Percentiles rank a stretch among this genome's conserved stretches.
These are phyloP conservation scores for Drosophila paranaensis DNA, from an alignment of 2,888 invertebrate species.

Conservation along the genomic window DNA sequence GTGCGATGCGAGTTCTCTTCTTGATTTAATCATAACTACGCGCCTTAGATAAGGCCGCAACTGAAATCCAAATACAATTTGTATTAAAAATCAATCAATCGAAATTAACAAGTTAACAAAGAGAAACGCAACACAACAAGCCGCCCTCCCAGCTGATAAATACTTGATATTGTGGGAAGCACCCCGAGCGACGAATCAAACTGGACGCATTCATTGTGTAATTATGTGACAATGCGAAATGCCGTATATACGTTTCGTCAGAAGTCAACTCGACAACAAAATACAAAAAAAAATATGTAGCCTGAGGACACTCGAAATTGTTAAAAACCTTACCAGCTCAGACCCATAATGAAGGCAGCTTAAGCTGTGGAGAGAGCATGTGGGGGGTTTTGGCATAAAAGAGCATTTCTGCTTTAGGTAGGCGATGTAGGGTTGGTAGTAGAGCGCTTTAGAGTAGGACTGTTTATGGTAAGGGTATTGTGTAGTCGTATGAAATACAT, in stretches of 20 bases:
- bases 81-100: constrained; percentile 81
- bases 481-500: neutral
- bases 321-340: constrained; percentile 5
- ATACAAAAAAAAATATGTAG: constrained; percentile 11
- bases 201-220: constrained; percentile 64
- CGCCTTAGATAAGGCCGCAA: constrained; percentile 36
- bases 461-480: neutral
- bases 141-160: constrained; percentile 5
- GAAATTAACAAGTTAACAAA: constrained; percentile 83
- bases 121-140: constrained; percentile 3
- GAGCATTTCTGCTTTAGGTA: neutral
- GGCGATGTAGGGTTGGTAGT: neutral
- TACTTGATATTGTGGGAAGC: constrained; percentile 66
- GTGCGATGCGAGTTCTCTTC: constrained; percentile 41
- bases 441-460: too few relatives aligned
- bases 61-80: constrained; percentile 49
- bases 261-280: constrained; percentile 38
- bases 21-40: constrained; percentile 79
- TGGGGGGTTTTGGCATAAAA: neutral
- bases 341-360: constrained; percentile 4
- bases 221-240: constrained; percentile 63
- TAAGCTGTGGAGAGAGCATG: constrained; percentile 1
- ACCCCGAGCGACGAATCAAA: constrained; percentile 57
- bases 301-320: constrained; percentile 50
- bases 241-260: constrained; percentile 9